Conservation (phyloP, 1,140 invertebrate species). For the Saccostrea cuccullata region DNA sequence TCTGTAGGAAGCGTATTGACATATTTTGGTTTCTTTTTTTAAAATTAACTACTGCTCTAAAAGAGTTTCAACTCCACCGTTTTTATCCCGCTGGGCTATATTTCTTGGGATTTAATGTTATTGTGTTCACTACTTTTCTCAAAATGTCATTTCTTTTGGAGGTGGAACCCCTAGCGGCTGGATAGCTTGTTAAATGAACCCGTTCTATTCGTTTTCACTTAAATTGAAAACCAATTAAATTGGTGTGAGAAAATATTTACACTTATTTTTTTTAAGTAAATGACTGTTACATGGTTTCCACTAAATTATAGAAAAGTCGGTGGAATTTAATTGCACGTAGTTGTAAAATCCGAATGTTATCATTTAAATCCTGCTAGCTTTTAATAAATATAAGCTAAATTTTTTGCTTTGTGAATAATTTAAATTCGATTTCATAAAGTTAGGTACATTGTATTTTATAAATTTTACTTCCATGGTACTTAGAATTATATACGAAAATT, state of each 20-base stretch:
- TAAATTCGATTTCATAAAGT: no score
- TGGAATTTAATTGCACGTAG: not conserved
- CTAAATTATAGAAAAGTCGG: not conserved
- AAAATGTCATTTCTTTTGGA: not conserved
- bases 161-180: constrained; percentile 6
- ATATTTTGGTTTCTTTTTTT: not conserved
- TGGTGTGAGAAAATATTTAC: constrained; percentile 6
- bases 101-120: constrained; percentile 30
- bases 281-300: not conserved
- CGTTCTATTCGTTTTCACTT: not conserved
- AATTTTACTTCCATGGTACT: not conserved
- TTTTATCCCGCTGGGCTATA: not conserved
- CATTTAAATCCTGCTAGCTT: not conserved
- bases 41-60: constrained; percentile 2
- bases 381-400: not conserved
- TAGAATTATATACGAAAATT: not conserved
- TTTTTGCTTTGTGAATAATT: not conserved
- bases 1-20: constrained; percentile 33
- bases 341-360: not conserved
- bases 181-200: not conserved
- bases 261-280: not conserved
- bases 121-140: constrained; percentile 34
- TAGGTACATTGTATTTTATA: not conserved
- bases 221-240: not conserved
- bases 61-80: not conserved